Evolutionary conservation across 2,113 vertebrate genomes (phyloP).

Genomic region (Rhynchomys soricoides): DNA sequence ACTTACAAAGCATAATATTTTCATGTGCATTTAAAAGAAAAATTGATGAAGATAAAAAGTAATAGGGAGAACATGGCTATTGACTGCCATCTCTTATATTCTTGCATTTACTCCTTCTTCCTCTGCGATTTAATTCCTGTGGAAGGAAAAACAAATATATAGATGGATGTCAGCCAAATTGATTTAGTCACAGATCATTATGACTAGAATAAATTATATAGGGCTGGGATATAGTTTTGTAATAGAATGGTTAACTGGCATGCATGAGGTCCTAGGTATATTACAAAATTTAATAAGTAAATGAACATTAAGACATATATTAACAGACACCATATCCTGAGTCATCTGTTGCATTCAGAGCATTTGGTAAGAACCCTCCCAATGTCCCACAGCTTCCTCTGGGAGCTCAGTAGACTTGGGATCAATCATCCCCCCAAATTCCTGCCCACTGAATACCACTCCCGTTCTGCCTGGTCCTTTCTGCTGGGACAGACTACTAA

Average conservation of each 20-base stretch:
- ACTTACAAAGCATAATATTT: background rate
- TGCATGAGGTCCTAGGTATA: background rate
- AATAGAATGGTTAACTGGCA: background rate
- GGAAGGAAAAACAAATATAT: background rate
- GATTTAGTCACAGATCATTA: background rate
- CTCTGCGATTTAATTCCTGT: background rate
- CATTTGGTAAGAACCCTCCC: too few relatives aligned
- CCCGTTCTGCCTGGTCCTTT: too few relatives aligned
- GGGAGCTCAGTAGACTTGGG: too few relatives aligned
- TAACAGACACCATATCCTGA: too few relatives aligned
- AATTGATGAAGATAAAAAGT: background rate
- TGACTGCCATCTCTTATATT: background rate
- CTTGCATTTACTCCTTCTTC: background rate
- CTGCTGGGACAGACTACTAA: too few relatives aligned
- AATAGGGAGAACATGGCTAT: background rate
- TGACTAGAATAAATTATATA: background rate
- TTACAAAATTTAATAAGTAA: background rate
- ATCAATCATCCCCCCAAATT: too few relatives aligned
- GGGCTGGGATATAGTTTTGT: background rate
- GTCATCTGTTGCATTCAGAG: too few relatives aligned
- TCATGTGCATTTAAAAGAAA: background rate
- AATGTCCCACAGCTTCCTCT: too few relatives aligned
- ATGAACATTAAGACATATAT: background rate
- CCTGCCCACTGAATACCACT: too few relatives aligned
- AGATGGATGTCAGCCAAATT: background rate